These are phyloP conservation scores for Autographa gamma DNA, from an alignment of 2,888 invertebrate species.

Conservation along the genomic window DNA sequence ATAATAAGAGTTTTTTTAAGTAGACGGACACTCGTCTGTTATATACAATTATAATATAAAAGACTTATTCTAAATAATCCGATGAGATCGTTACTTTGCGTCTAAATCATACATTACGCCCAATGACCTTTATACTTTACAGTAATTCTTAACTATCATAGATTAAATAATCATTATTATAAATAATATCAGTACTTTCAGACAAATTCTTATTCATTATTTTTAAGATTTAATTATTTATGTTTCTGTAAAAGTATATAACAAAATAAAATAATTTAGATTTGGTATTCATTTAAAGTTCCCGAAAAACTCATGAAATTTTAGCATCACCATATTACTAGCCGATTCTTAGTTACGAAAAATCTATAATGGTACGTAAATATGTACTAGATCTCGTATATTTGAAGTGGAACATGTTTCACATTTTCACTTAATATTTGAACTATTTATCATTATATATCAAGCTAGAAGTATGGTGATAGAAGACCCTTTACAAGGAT, in stretches of 20 bases:
- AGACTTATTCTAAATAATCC: conserved; percentile 50
- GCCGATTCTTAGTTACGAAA: background rate
- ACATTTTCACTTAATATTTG: background rate
- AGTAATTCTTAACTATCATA: too few relatives aligned
- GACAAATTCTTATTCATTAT: too few relatives aligned
- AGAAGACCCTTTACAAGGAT: background rate
- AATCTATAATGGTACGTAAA: background rate
- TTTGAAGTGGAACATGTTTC: background rate
- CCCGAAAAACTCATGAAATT: background rate
- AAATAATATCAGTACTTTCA: too few relatives aligned
- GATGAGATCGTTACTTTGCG: conserved; percentile 60
- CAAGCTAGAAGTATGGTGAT: background rate
- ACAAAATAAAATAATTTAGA: background rate
- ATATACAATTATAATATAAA: background rate
- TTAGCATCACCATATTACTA: background rate
- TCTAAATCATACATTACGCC: conserved; percentile 18
- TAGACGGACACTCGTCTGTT: background rate
- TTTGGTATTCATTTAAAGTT: conserved; percentile 1
- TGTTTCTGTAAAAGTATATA: conserved; percentile 1
- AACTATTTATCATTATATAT: background rate
- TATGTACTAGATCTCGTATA: background rate
- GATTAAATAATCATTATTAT: too few relatives aligned
- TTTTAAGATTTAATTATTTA: conserved; percentile 25
- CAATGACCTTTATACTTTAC: too few relatives aligned
- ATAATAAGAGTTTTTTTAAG: conserved; percentile 7